Conservation (phyloP, 2,888 invertebrate species). For the Pogonocherus hispidulus region DNA sequence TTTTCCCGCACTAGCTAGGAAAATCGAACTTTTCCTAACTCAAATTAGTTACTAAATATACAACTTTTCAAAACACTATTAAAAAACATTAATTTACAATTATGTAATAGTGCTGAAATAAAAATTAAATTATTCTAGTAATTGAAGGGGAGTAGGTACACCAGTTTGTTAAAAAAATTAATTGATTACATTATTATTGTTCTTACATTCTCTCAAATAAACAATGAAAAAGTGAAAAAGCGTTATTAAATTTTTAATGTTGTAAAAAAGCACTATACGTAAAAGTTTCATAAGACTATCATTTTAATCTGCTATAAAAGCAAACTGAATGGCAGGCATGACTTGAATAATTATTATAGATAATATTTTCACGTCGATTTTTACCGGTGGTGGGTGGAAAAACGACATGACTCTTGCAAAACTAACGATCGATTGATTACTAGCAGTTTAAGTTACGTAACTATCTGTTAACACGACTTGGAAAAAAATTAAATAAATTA, state of each 20-base stretch:
- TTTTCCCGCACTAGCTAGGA: no score
- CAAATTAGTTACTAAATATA: no score
- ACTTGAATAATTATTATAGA: neutral
- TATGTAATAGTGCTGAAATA: no score
- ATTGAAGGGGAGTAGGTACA: no score
- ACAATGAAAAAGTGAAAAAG: neutral
- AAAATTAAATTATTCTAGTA: no score
- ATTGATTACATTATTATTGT: no score
- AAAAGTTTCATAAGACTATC: neutral
- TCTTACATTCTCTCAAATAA: neutral
- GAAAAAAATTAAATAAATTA: no score
- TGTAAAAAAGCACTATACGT: neutral
- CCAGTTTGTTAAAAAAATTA: neutral
- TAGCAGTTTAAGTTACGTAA: constrained; percentile 4
- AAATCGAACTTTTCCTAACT: no score
- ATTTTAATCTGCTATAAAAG: neutral
- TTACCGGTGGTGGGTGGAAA: neutral
- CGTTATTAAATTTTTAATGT: neutral
- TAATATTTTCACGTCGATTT: constrained; percentile 2
- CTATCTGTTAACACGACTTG: no score
- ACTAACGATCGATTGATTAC: neutral
- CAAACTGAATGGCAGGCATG: neutral
- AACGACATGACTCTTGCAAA: neutral
- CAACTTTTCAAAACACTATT: no score
- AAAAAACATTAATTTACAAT: no score